Conservation (phyloP, 1,140 invertebrate species). For the Micrasema minimum region DNA sequence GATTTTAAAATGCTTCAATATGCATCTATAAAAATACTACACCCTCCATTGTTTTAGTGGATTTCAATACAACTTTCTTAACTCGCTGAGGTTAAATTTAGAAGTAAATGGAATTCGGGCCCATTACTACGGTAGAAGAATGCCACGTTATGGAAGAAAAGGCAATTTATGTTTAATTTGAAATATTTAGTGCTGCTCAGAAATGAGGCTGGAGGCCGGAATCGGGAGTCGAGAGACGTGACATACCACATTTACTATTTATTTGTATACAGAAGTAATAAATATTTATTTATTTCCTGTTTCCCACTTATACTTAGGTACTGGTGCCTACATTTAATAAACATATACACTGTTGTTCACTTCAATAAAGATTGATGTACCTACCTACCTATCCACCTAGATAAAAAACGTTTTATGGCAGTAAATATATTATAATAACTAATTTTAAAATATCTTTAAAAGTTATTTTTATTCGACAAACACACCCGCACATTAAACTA, state of each 20-base stretch:
- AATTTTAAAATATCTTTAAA: no score
- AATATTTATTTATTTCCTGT: no score
- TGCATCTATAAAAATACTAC: slow-evolving; percentile 41
- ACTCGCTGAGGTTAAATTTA: slow-evolving; percentile 42
- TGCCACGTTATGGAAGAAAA: slow-evolving; percentile 16
- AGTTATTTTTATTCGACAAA: no score
- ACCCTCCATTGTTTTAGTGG: slow-evolving; percentile 38
- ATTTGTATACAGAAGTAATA: no score
- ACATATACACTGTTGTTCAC: no score
- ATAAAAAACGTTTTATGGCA: no score
- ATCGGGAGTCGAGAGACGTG: background rate
- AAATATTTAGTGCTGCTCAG: slow-evolving; percentile 23
- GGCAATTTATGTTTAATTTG: slow-evolving; percentile 36
- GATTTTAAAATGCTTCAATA: slow-evolving; percentile 10
- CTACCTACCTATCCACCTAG: no score
- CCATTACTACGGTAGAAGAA: slow-evolving; percentile 21
- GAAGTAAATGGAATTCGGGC: slow-evolving; percentile 10
- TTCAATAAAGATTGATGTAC: no score
- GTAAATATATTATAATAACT: no score
- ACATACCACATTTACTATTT: slow-evolving; percentile 22
- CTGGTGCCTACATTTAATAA: no score
- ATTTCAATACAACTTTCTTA: background rate
- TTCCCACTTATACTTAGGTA: no score
- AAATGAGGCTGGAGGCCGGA: slow-evolving; percentile 13
- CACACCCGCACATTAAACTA: no score